Percentiles rank a stretch among this genome's conserved stretches.
Conservation (phyloP, 2,888 invertebrate genomes). For the Amphipyra berbera region DNA sequence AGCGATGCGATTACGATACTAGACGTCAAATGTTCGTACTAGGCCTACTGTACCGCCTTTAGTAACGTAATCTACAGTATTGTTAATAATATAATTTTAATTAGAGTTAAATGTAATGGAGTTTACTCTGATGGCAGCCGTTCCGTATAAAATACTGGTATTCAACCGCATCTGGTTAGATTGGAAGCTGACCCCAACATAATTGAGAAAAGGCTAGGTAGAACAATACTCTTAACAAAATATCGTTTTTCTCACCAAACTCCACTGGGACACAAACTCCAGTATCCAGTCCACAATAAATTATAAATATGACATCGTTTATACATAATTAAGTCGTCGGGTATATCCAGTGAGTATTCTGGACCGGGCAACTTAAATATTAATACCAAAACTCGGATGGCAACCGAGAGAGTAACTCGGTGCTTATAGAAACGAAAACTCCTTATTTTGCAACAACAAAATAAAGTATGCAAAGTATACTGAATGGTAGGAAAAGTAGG, state of each 20-base stretch:
- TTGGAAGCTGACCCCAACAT: too few species aligned
- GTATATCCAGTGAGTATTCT: slow-evolving; percentile 14
- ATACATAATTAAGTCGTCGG: slow-evolving; percentile 34
- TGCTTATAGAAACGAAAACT: slow-evolving; percentile 17
- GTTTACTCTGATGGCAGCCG: too few species aligned
- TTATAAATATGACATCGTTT: slow-evolving; percentile 18
- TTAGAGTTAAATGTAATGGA: too few species aligned
- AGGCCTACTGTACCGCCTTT: too few species aligned
- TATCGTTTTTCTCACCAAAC: not conserved
- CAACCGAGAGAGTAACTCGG: not conserved
- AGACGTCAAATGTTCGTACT: too few species aligned
- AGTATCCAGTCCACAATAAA: slow-evolving; percentile 10
- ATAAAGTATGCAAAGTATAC: slow-evolving; percentile 43
- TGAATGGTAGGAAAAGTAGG: slow-evolving; percentile 18
- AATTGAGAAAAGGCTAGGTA: too few species aligned
- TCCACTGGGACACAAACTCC: slow-evolving; percentile 3
- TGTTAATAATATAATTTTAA: not conserved
- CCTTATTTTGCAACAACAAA: slow-evolving; percentile 27
- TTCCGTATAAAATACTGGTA: too few species aligned
- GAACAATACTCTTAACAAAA: too few species aligned
- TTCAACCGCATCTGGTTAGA: too few species aligned
- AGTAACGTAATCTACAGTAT: slow-evolving; percentile 2
- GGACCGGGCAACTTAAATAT: slow-evolving; percentile 41
- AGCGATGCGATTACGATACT: too few species aligned
- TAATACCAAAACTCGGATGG: slow-evolving; percentile 19